These are phyloP conservation scores for Argynnis bischoffii DNA, from an alignment of 2,888 invertebrate genomes.

Conservation along the genomic window DNA sequence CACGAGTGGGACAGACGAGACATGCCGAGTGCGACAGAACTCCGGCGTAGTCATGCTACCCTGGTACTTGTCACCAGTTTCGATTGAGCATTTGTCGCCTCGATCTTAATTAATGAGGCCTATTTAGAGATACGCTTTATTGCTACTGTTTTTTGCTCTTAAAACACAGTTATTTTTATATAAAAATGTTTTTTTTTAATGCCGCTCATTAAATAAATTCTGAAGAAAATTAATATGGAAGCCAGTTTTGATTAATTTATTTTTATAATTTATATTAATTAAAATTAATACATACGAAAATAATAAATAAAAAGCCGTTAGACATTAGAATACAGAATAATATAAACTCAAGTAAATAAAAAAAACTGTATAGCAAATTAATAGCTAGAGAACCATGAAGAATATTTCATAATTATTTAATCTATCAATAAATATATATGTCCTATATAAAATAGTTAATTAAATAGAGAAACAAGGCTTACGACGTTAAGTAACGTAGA, in stretches of 20 bases:
- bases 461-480: not conserved
- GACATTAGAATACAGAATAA: too few relatives aligned
- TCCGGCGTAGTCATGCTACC: slow-evolving; percentile 59
- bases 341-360: too few relatives aligned
- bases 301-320: too few relatives aligned
- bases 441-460: not conserved
- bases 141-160: not conserved
- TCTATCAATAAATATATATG: not conserved
- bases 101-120: slow-evolving; percentile 45
- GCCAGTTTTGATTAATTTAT: too few relatives aligned
- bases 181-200: not conserved
- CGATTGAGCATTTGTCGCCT: slow-evolving; percentile 68
- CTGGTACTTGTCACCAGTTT: slow-evolving; percentile 78
- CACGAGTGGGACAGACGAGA: slow-evolving; percentile 47
- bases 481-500: not conserved
- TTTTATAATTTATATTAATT: too few relatives aligned
- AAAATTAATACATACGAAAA: too few relatives aligned
- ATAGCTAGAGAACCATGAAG: too few relatives aligned
- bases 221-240: too few relatives aligned
- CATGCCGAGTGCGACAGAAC: slow-evolving; percentile 45
- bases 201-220: not conserved
- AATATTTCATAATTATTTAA: too few relatives aligned
- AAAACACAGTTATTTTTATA: not conserved
- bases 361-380: too few relatives aligned
- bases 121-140: not conserved